Evolutionary conservation across 1,140 invertebrate genomes (phyloP).

Genomic region (Calephelis virginiensis): DNA sequence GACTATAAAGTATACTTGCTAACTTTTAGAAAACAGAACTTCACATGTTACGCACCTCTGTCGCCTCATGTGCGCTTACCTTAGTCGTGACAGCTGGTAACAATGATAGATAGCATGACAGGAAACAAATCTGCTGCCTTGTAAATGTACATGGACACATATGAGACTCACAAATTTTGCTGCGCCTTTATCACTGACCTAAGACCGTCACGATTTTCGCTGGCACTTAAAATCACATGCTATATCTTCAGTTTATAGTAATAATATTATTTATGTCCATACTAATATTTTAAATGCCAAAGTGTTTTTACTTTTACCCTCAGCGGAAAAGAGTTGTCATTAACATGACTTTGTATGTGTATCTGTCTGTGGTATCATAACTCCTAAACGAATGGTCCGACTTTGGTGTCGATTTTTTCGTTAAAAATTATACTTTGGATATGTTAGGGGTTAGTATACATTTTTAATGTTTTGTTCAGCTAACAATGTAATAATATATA

Average conservation of each 20-base stretch:
- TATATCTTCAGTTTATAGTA: slow-evolving; percentile 1
- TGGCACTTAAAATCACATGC: slow-evolving; percentile 15
- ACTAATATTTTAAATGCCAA: neutral
- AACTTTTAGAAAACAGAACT: too few relatives aligned
- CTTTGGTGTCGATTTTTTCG: too few relatives aligned
- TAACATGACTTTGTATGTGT: too few relatives aligned
- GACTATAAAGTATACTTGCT: too few relatives aligned
- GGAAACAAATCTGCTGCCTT: slow-evolving; percentile 21
- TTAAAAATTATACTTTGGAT: too few relatives aligned
- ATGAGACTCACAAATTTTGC: slow-evolving; percentile 15
- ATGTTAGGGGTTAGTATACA: too few relatives aligned
- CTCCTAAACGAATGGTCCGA: too few relatives aligned
- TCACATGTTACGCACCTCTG: slow-evolving; percentile 19
- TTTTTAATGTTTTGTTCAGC: too few relatives aligned
- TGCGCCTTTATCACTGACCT: slow-evolving; percentile 17
- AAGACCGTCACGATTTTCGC: slow-evolving; percentile 16
- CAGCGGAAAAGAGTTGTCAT: too few relatives aligned
- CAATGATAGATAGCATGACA: slow-evolving; percentile 24
- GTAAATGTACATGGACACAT: slow-evolving; percentile 22
- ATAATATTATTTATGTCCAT: slow-evolving; percentile 14
- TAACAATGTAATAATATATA: too few relatives aligned
- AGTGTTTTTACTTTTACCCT: too few relatives aligned
- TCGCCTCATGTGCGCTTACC: slow-evolving; percentile 18
- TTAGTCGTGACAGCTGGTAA: slow-evolving; percentile 15
- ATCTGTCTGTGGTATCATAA: too few relatives aligned